A percentile compares a stretch with the other conserved stretches of the same genome.
Evolutionary conservation across 2,113 vertebrate genomes (phyloP).

Genomic region (Pseudonaja textilis): DNA sequence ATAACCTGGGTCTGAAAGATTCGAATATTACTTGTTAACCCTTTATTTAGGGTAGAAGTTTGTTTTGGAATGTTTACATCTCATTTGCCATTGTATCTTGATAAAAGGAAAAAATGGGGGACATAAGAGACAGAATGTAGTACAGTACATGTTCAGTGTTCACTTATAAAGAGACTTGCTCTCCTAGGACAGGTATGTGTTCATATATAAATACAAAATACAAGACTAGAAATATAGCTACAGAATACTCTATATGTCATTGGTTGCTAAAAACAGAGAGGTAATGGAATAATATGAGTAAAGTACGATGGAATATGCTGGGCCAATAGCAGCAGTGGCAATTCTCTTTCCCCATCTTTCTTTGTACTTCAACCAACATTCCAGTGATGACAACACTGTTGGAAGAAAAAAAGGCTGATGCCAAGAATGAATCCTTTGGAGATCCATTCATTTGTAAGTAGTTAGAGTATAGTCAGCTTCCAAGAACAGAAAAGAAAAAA

Average conservation of each 20-base stretch:
- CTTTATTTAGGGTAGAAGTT: neutral
- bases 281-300: neutral
- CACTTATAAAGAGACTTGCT: neutral
- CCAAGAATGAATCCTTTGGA: neutral
- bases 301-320: neutral
- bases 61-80: neutral
- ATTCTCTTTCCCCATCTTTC: neutral
- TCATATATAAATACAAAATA: neutral
- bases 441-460: neutral
- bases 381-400: neutral
- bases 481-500: neutral
- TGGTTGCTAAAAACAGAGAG: neutral
- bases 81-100: neutral
- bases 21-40: neutral
- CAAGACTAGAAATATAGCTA: neutral
- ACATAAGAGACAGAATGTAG: neutral
- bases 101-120: neutral
- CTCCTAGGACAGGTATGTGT: neutral
- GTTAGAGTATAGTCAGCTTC: neutral
- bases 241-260: neutral
- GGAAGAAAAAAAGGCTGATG: neutral
- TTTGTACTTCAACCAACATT: neutral
- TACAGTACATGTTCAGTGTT: neutral
- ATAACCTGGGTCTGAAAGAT: neutral
- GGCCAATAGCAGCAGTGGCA: neutral